Evolutionary conservation across 1,140 invertebrate species (phyloP).

Genomic region (Scaptomyza pallida): DNA sequence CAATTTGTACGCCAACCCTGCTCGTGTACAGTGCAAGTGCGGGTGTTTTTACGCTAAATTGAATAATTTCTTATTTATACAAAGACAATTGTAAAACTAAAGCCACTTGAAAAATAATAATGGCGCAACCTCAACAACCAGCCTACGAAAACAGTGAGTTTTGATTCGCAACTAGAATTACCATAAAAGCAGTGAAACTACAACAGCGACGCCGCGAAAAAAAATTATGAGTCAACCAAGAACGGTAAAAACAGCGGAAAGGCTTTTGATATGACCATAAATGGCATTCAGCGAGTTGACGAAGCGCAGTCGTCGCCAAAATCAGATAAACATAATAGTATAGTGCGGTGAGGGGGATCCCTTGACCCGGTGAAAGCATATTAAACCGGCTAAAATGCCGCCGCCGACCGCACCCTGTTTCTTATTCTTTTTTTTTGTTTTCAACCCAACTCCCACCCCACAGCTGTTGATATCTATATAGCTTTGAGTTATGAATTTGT

Average conservation of each 20-base stretch:
- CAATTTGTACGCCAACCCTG: constrained; percentile 10
- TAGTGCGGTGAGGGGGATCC: neutral
- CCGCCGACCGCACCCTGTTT: constrained; percentile 61
- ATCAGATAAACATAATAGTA: constrained; percentile 41
- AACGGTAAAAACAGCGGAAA: constrained; percentile 76
- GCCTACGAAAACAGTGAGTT: constrained; percentile 82
- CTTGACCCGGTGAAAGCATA: constrained; percentile 26
- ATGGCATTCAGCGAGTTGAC: constrained; percentile 46
- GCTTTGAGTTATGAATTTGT: constrained; percentile 12
- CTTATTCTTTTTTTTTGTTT: neutral
- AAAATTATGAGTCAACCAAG: constrained; percentile 67
- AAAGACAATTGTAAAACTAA: constrained; percentile 15
- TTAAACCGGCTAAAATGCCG: constrained; percentile 26
- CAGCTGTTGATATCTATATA: neutral
- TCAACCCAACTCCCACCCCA: neutral
- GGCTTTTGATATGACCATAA: constrained; percentile 72
- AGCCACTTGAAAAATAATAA: constrained; percentile 41
- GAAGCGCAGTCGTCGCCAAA: constrained; percentile 1
- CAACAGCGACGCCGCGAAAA: constrained; percentile 13
- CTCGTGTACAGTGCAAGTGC: constrained; percentile 39
- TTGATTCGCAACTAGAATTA: constrained; percentile 16
- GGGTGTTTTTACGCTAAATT: constrained; percentile 56
- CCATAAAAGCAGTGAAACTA: constrained; percentile 22
- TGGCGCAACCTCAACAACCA: constrained; percentile 80
- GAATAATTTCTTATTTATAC: constrained; percentile 47